These are phyloP conservation scores for Nixonia krombeini DNA, from an alignment of 1,140 invertebrate species.

Conservation along the genomic window DNA sequence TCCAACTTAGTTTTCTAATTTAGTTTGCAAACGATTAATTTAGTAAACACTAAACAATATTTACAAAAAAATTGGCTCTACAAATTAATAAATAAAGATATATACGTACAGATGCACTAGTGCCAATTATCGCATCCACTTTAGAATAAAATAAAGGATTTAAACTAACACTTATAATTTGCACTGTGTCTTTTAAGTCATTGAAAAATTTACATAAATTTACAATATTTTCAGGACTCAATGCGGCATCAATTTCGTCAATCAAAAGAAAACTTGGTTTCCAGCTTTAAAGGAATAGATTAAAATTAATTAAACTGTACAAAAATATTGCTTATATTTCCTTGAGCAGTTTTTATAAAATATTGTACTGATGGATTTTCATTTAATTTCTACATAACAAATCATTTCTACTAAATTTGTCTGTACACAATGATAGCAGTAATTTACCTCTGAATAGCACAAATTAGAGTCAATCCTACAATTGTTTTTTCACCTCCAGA, in stretches of 20 bases:
- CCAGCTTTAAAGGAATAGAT: slow-evolving; percentile 1
- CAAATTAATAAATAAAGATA: too few relatives aligned
- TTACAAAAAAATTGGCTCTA: too few relatives aligned
- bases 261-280: not conserved
- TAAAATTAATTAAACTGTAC: slow-evolving; percentile 27
- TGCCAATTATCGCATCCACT: too few relatives aligned
- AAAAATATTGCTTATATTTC: too few relatives aligned
- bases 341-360: too few relatives aligned
- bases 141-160: not conserved
- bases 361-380: too few relatives aligned
- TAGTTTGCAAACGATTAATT: too few relatives aligned
- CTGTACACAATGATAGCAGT: too few relatives aligned
- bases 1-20: too few relatives aligned
- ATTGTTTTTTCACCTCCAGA: slow-evolving; percentile 3
- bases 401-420: too few relatives aligned
- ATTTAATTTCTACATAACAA: not conserved
- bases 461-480: not conserved
- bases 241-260: not conserved
- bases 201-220: not conserved
- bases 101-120: too few relatives aligned
- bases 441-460: not conserved
- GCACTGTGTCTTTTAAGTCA: not conserved
- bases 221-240: not conserved
- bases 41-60: too few relatives aligned
- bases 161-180: not conserved